Evolutionary conservation across 2,113 vertebrate species (phyloP).

Genomic region (Pelecanus crispus): DNA sequence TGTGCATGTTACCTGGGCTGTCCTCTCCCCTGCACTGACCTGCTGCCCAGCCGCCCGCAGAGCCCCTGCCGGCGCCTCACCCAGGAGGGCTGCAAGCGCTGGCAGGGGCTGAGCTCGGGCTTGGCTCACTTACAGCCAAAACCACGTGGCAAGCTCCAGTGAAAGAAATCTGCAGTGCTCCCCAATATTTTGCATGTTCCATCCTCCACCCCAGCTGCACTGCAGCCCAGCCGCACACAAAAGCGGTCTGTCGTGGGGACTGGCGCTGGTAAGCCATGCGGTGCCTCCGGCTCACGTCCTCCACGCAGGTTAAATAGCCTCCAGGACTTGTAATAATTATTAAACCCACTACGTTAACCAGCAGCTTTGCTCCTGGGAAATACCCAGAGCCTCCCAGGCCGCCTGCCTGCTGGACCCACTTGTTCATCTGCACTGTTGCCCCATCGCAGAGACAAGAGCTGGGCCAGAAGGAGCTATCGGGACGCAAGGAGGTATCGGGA

Average conservation of each 20-base stretch:
- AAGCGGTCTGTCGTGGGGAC: fast-evolving
- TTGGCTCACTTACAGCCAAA: not conserved
- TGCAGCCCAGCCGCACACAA: not conserved
- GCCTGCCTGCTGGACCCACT: not conserved
- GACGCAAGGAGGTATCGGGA: not conserved
- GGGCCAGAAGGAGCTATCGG: not conserved
- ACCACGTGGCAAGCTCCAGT: not conserved
- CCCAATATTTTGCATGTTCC: not conserved
- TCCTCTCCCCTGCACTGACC: not conserved
- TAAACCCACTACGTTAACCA: not conserved
- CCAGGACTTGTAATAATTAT: not conserved
- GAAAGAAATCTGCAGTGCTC: not conserved
- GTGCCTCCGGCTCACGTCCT: not conserved
- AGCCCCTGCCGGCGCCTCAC: not conserved
- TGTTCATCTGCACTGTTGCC: fast-evolving
- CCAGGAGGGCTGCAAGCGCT: not conserved
- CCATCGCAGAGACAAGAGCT: fast-evolving
- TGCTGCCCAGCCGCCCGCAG: not conserved
- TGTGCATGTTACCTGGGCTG: not conserved
- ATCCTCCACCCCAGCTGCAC: not conserved
- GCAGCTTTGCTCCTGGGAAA: not conserved
- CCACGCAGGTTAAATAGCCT: not conserved
- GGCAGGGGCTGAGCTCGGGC: not conserved
- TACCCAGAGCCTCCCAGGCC: not conserved
- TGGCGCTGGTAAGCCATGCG: not conserved